Conservation (phyloP, 2,888 invertebrate species). For the Drosophila algonquin region DNA sequence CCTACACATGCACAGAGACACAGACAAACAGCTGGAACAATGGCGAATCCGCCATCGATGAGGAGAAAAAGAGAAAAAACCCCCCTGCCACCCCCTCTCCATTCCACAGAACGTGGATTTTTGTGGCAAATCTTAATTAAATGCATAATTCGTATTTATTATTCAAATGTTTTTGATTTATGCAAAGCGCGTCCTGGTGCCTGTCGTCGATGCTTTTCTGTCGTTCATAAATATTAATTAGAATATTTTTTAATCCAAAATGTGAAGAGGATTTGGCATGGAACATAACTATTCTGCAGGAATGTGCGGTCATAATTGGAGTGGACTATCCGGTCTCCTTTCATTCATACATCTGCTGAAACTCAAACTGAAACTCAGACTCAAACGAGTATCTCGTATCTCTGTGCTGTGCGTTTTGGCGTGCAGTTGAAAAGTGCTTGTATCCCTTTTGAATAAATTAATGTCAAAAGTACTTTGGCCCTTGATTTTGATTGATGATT, state of each 20-base stretch:
- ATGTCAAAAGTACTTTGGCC: constrained; percentile 83
- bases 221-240: constrained; percentile 76
- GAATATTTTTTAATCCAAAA: constrained; percentile 22
- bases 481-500: constrained; percentile 84
- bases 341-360: no score
- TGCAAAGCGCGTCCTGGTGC: constrained; percentile 57
- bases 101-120: constrained; percentile 19
- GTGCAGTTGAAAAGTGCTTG: constrained; percentile 67
- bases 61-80: constrained; percentile 13
- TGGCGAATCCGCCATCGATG: constrained; percentile 46
- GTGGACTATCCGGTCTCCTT: constrained; percentile 6
- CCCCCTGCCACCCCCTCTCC: constrained; percentile 22
- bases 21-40: constrained; percentile 23
- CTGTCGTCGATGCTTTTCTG: constrained; percentile 7
- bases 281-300: constrained; percentile 31
- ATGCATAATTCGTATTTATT: constrained; percentile 79
- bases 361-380: not conserved
- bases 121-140: constrained; percentile 75
- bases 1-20: constrained; percentile 8
- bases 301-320: constrained; percentile 50
- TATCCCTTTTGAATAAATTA: constrained; percentile 83
- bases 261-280: constrained; percentile 35
- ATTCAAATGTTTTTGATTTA: constrained; percentile 77
- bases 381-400: not conserved
- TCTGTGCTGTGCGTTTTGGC: constrained; percentile 6